A percentile compares a stretch with the other conserved stretches of the same genome.
Evolutionary conservation across 1,140 invertebrate genomes (phyloP).

Genomic region (Scaptomyza hsui): DNA sequence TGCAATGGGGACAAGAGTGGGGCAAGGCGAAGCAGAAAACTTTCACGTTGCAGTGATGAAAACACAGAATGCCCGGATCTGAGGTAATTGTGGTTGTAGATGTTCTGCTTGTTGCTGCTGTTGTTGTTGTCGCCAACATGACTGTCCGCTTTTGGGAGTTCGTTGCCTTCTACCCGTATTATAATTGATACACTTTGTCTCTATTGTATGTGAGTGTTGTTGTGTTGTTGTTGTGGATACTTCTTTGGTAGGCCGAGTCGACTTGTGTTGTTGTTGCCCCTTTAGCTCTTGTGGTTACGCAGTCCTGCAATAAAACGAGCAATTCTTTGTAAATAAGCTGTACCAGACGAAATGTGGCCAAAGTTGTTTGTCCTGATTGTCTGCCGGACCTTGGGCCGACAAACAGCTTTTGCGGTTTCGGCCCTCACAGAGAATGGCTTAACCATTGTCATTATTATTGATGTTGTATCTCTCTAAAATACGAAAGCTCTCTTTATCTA

Average conservation of each 20-base stretch:
- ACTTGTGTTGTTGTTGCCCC: constrained; percentile 19
- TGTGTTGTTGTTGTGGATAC: constrained; percentile 5
- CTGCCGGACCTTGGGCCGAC: constrained; percentile 12
- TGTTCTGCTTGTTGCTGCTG: constrained; percentile 5
- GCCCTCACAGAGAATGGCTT: neutral
- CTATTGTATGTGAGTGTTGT: constrained; percentile 28
- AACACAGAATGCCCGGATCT: constrained; percentile 92
- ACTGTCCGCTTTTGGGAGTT: constrained; percentile 19
- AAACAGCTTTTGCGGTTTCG: constrained; percentile 28
- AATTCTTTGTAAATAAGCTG: constrained; percentile 71
- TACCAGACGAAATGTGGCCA: constrained; percentile 51
- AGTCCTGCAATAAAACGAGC: constrained; percentile 57
- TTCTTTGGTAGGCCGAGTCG: constrained; percentile 4
- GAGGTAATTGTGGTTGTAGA: constrained; percentile 80
- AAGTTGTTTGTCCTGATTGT: constrained; percentile 55
- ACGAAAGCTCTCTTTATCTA: neutral
- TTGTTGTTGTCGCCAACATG: constrained; percentile 48
- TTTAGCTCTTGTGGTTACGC: constrained; percentile 51
- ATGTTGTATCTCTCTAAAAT: neutral
- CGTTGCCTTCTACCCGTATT: constrained; percentile 65
- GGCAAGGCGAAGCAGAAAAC: constrained; percentile 91
- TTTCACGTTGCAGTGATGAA: constrained; percentile 92
- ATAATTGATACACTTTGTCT: constrained; percentile 79
- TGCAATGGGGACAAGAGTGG: constrained; percentile 89
- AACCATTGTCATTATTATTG: constrained; percentile 46